These are phyloP conservation scores for Leptopilina clavipes DNA, from an alignment of 1,140 invertebrate species.

Conservation along the genomic window DNA sequence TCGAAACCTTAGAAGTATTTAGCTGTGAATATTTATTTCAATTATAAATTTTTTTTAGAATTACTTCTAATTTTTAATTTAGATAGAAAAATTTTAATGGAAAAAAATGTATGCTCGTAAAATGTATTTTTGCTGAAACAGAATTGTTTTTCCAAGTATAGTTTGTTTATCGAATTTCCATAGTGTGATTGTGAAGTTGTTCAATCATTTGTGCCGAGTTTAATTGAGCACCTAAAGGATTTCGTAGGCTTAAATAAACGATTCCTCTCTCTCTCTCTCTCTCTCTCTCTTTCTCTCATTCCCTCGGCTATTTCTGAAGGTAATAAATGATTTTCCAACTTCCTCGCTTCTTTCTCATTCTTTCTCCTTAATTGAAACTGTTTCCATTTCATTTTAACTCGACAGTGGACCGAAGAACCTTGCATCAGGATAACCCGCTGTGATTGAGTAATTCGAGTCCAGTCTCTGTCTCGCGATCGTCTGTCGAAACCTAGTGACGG, in stretches of 20 bases:
- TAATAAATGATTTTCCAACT: conserved; percentile 6
- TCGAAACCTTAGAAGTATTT: too few relatives aligned
- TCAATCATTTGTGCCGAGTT: background rate
- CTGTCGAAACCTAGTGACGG: conserved; percentile 47
- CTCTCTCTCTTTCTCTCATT: too few relatives aligned
- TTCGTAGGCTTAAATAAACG: background rate
- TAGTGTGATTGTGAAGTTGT: background rate
- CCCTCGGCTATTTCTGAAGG: conserved; percentile 4
- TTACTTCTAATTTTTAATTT: too few relatives aligned
- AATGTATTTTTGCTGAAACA: background rate
- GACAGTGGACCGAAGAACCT: conserved; percentile 20
- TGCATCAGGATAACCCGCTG: conserved; percentile 45
- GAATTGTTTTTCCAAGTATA: background rate
- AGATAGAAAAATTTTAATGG: too few relatives aligned
- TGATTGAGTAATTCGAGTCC: conserved; percentile 50
- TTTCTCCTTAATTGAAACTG: conserved; percentile 15
- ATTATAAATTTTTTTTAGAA: too few relatives aligned
- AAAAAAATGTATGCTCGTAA: too few relatives aligned
- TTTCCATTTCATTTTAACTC: conserved; percentile 38
- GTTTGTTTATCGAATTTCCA: background rate
- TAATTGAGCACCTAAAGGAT: background rate
- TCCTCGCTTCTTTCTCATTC: background rate
- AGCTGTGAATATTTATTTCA: too few relatives aligned
- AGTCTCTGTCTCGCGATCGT: conserved; percentile 45
- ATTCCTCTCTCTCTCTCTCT: background rate